Base-by-base conservation (phyloP, 1,140 invertebrate genomes). In the Palaemon carinicauda region DNA sequence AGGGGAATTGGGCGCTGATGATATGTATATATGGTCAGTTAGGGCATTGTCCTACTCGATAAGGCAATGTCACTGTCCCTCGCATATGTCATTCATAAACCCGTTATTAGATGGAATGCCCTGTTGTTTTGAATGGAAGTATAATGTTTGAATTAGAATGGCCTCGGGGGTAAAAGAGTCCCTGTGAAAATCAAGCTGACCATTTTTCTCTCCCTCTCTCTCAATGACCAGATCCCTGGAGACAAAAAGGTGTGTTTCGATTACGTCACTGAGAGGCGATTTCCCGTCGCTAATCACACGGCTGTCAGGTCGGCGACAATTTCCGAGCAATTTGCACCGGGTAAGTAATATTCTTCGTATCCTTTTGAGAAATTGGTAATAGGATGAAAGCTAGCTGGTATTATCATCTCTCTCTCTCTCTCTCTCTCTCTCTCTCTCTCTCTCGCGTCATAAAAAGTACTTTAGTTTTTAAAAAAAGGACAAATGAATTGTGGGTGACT, bases 251-350 rank as follows among this genome's bases (percentile, higher is more conserved):
- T 51, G 15, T 87, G 86, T 24, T 82, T 87, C 31, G 65, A 5
- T 17, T 87, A 82, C 80, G n/a, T 19, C 5, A 91, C 93, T 2
- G 90, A 91, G 74, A 89, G 94, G 52, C 94, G 93, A 92, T 93
- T 92, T 89, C 93, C 94, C 5, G 93, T 94, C 0, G 94, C 93
- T n/a, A 94, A 94, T 90, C 91, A 92, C 86, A 93, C 93, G 1
- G 91, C 92, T n/a, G 91, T 93, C 77, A 92, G 93, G 89, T 91
- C 92, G 82, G 92, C 93, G 29, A 91, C 92, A 24, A 91, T 94
- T 0, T 94, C 93, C 90, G 94, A 94, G 90, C 91, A 92, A 50
- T 93, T 93, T 41, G 79, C 86, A 7, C 86, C 86, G n/a, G 31
- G 24, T 74, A 19, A n/a, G 71, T 74, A 3, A 29, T n/a, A 19